Percentiles rank a stretch among this genome's conserved stretches.
Evolutionary conservation across 2,888 invertebrate genomes (phyloP).

Genomic region (Papilio elwesi): DNA sequence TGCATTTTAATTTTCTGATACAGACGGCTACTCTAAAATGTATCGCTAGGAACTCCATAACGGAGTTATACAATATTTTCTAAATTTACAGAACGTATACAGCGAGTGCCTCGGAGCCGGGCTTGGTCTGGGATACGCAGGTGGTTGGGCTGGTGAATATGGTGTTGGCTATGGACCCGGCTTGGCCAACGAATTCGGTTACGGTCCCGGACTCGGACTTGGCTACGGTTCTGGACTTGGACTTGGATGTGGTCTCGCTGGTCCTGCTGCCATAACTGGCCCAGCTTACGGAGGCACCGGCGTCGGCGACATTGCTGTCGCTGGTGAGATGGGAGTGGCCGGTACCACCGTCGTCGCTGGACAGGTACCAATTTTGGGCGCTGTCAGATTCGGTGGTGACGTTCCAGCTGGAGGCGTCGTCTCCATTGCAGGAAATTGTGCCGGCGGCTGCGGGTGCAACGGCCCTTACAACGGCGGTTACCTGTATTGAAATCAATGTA

Average conservation of each 20-base stretch:
- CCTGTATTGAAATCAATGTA: no score
- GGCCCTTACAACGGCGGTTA: no score
- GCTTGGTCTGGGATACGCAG: conserved; percentile 16
- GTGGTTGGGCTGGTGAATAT: conserved; percentile 14
- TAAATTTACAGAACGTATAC: conserved; percentile 43
- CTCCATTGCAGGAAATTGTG: conserved; percentile 50
- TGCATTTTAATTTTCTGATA: not conserved
- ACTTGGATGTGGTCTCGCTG: conserved; percentile 31
- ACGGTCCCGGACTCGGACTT: conserved; percentile 28
- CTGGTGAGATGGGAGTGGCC: conserved; percentile 51
- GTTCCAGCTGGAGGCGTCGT: conserved; percentile 53
- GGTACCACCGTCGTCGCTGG: conserved; percentile 52
- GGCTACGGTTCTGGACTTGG: conserved; percentile 32
- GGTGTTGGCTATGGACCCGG: conserved; percentile 15
- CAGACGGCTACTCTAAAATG: not conserved
- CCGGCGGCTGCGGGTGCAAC: conserved; percentile 44
- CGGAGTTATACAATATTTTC: not conserved
- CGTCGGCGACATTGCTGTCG: conserved; percentile 46
- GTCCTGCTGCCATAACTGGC: conserved; percentile 25
- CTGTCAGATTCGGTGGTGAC: conserved; percentile 54
- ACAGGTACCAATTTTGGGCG: conserved; percentile 53
- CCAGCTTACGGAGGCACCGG: conserved; percentile 47
- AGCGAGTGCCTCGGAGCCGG: conserved; percentile 41
- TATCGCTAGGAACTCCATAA: no score
- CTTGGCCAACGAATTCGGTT: conserved; percentile 9